A percentile compares a stretch with the other conserved stretches of the same genome.
These are phyloP conservation scores for Microplitis deprimator DNA, from an alignment of 2,888 invertebrate species.

Conservation along the genomic window DNA sequence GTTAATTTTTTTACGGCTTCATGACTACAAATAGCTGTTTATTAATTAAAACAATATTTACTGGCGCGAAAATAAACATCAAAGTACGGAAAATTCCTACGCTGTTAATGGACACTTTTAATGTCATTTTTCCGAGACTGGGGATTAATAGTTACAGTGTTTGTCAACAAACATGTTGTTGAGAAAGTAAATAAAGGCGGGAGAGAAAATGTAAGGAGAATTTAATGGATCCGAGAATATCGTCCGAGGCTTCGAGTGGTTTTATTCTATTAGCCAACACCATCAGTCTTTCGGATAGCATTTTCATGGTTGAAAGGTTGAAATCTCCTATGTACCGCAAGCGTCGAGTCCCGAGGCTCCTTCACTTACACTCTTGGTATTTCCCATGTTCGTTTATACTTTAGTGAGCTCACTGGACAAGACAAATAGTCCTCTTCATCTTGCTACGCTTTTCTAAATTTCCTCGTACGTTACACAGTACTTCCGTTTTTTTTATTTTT, in stretches of 20 bases:
- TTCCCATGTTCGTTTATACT: background rate
- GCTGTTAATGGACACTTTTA: slow-evolving; percentile 21
- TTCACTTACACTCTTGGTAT: slow-evolving; percentile 1
- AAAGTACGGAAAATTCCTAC: background rate
- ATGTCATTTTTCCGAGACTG: slow-evolving; percentile 31
- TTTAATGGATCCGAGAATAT: slow-evolving; percentile 54
- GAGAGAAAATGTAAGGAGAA: slow-evolving; percentile 40
- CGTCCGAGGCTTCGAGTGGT: slow-evolving; percentile 48
- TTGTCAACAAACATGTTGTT: slow-evolving; percentile 35
- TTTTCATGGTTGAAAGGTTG: slow-evolving; percentile 48
- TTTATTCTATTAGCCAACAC: slow-evolving; percentile 61
- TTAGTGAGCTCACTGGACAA: slow-evolving; percentile 10
- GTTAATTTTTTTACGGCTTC: background rate
- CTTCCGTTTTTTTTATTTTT: background rate
- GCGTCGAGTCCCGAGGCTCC: background rate
- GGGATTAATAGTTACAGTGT: slow-evolving; percentile 45
- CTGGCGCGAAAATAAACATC: no score
- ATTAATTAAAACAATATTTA: no score
- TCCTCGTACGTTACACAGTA: slow-evolving; percentile 17
- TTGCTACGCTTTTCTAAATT: slow-evolving; percentile 20
- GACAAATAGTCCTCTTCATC: slow-evolving; percentile 36
- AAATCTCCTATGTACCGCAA: slow-evolving; percentile 19
- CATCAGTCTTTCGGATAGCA: slow-evolving; percentile 60
- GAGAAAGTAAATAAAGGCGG: background rate
- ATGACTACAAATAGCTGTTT: background rate